Percentiles rank a stretch among this genome's conserved stretches.
These are phyloP conservation scores for Pristionchus maxplancki DNA, from an alignment of 2,888 invertebrate species.

Conservation along the genomic window DNA sequence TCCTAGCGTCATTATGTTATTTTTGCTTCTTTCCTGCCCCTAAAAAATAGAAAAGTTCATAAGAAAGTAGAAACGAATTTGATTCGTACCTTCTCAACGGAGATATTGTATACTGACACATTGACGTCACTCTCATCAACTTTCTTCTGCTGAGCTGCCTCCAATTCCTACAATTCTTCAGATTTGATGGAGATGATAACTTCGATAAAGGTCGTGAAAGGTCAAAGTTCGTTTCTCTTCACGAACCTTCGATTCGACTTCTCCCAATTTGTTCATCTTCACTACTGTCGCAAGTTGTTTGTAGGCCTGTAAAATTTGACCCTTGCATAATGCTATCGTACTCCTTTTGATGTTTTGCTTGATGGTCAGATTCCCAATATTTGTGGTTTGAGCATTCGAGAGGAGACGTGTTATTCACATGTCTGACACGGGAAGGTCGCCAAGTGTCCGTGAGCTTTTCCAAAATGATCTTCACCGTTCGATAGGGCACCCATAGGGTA, in stretches of 20 bases:
- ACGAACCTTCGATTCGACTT: slow-evolving; percentile 2
- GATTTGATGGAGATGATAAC: too few relatives aligned
- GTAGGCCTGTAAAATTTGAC: slow-evolving; percentile 60
- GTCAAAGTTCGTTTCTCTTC: slow-evolving; percentile 54
- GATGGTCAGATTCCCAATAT: too few relatives aligned
- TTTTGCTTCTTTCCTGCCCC: too few relatives aligned
- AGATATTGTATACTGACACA: slow-evolving; percentile 70
- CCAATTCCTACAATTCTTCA: slow-evolving; percentile 54
- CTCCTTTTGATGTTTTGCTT: too few relatives aligned
- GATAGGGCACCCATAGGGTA: too few relatives aligned
- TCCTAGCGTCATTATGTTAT: background rate
- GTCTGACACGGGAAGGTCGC: too few relatives aligned
- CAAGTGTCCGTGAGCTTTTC: too few relatives aligned
- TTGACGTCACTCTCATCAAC: slow-evolving; percentile 66
- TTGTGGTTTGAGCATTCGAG: too few relatives aligned
- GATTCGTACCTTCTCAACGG: slow-evolving; percentile 62
- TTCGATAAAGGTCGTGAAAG: slow-evolving; percentile 58
- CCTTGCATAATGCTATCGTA: background rate
- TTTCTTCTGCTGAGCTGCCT: slow-evolving; percentile 59
- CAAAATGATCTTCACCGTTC: too few relatives aligned
- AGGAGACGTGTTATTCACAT: background rate
- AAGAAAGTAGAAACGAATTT: too few relatives aligned
- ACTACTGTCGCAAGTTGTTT: slow-evolving; percentile 66
- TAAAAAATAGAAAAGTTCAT: too few relatives aligned
- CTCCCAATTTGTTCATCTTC: background rate